phyloP scores from a whole-genome alignment of 2,797 vertebrate genomes.

The Melanotaenia nigrans region DNA sequence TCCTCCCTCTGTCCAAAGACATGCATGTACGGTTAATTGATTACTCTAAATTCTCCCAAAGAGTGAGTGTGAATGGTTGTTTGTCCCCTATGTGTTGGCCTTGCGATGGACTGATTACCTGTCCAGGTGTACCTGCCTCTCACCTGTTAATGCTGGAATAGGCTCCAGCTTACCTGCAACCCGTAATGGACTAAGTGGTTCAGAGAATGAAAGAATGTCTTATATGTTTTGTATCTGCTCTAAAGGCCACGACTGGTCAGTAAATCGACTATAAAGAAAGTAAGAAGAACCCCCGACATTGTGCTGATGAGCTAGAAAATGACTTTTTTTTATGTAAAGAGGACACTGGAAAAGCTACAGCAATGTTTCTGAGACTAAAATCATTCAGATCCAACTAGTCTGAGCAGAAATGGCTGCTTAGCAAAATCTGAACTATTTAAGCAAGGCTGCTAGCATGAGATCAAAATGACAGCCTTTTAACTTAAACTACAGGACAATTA shows the following conservation, averaged over 20 bases:
- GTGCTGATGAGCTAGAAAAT: neutral
- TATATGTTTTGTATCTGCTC: neutral
- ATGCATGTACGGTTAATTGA: no score
- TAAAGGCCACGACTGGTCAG: neutral
- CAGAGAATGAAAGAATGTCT: neutral
- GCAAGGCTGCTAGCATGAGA: neutral
- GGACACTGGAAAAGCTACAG: neutral
- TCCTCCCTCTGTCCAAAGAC: no score
- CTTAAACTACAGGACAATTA: slow-evolving; percentile 12
- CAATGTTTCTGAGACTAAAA: neutral
- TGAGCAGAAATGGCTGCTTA: neutral
- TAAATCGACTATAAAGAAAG: neutral
- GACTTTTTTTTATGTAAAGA: neutral
- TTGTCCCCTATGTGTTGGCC: no score
- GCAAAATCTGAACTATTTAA: neutral
- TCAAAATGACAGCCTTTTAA: neutral
- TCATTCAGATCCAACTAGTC: neutral
- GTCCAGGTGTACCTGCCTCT: no score
- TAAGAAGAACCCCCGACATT: neutral
- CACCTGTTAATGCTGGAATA: no score
- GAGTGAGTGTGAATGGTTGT: no score
- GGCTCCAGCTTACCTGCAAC: no score
- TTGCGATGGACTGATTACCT: no score
- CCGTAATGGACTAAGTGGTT: no score
- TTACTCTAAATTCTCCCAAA: no score